Base-by-base conservation (phyloP, 2,113 vertebrate species). In the Platycercus adscitus region DNA sequence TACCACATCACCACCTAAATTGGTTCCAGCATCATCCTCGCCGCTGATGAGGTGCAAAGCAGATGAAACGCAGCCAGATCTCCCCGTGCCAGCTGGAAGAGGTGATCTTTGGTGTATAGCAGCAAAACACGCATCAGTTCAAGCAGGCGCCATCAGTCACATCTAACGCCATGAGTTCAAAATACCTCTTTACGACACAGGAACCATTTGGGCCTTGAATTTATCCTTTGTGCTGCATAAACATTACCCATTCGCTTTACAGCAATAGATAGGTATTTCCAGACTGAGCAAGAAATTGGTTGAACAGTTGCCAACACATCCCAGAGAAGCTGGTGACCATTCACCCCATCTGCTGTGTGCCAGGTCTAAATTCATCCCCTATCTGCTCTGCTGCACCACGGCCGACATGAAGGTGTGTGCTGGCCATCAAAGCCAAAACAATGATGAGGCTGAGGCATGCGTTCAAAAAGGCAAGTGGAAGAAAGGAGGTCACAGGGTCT, bases 1-100 rank as follows among this genome's bases (percentile, higher is more conserved):
- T 97, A 87, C 95, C 96, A 92, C 89, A 97, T 94, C 95, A 94
- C 77, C 91, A 89, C 92, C 95, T 73, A 81, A 96, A 96, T 80
- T 82, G 86, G 29, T 94, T 96, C 95, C 96, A 96, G 96, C 83
- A 85, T 63, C 95, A 79, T 96, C 94, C 84, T 87, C 0, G 3
- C 37, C 58, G 88, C 84, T 96, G 96, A 96, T 91, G 92, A 96
- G 92, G 96, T 94, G 96, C 80, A 87, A 95, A 81, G 93, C 73
- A 95, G 92, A 81, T 0, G 1, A 76, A 82, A 58, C 0, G 0
- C 92, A 96, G 96, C 86, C 89, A 96, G 71, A 41, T 49, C 41
- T 69, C 37, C 7, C 49, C 0, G 7, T 94, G 95, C 93, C 95
- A 97, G 95, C 92, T 95, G 95, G 95, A 96, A 92, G 96, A 94